Evolutionary conservation across 2,797 vertebrate species (phyloP).

Genomic region (Cyclopterus lumpus): DNA sequence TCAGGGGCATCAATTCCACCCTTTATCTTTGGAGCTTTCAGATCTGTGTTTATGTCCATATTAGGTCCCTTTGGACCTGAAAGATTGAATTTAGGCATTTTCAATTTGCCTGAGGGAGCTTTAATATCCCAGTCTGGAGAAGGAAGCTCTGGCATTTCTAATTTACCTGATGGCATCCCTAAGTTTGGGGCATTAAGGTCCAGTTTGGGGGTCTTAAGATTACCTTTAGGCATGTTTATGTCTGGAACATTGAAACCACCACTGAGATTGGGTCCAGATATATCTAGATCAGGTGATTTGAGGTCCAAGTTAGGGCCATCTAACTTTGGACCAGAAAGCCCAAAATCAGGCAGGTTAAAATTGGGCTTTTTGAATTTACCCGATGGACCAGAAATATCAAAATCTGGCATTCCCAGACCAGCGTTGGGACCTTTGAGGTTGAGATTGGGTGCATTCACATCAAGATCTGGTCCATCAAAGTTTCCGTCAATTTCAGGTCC

Average conservation of each 20-base stretch:
- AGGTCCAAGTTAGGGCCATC: constrained; percentile 27
- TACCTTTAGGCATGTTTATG: constrained; percentile 37
- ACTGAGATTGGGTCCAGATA: constrained; percentile 54
- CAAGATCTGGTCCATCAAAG: constrained; percentile 46
- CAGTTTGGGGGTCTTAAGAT: constrained; percentile 39
- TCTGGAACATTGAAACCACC: constrained; percentile 48
- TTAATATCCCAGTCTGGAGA: constrained; percentile 57
- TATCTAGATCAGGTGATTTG: constrained; percentile 30
- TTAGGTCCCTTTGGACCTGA: background rate
- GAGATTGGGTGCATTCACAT: constrained; percentile 53
- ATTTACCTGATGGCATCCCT: constrained; percentile 45
- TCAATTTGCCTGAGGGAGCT: constrained; percentile 58
- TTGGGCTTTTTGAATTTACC: constrained; percentile 51
- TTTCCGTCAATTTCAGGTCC: constrained; percentile 41
- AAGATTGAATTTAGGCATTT: constrained; percentile 36
- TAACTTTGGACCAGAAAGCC: constrained; percentile 48
- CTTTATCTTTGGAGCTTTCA: too few relatives aligned
- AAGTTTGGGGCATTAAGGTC: constrained; percentile 33
- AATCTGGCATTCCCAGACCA: constrained; percentile 30
- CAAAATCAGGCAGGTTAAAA: constrained; percentile 39
- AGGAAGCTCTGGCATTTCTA: constrained; percentile 63
- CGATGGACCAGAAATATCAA: constrained; percentile 49
- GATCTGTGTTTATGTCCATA: too few relatives aligned
- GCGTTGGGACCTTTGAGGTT: constrained; percentile 54
- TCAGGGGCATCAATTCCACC: background rate